Conservation (phyloP, 1,140 invertebrate genomes). For the Nephila pilipes region DNA sequence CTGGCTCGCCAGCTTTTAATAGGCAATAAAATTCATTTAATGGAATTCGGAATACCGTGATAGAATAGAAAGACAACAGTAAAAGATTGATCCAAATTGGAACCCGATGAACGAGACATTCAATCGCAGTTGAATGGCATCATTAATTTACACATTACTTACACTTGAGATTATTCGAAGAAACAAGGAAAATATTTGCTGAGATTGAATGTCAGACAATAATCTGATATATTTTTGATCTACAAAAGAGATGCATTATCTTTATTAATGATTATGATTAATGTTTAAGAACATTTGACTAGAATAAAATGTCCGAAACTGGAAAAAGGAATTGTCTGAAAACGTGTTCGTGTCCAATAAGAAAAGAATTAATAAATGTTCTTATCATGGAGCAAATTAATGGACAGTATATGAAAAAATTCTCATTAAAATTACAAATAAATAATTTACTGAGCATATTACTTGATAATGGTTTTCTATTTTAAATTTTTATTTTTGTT, state of each 20-base stretch:
- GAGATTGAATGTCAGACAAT: neutral
- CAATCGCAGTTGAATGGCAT: conserved; percentile 20
- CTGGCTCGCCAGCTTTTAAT: neutral
- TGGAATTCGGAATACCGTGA: neutral
- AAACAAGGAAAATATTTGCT: neutral
- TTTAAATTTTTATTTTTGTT: too few relatives aligned
- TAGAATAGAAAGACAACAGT: neutral
- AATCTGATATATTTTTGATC: neutral
- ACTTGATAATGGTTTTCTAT: too few relatives aligned
- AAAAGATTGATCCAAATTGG: neutral
- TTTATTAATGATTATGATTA: too few relatives aligned
- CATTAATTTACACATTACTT: conserved; percentile 9
- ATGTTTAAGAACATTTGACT: too few relatives aligned
- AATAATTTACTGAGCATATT: too few relatives aligned
- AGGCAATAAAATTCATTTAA: neutral
- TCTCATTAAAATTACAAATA: too few relatives aligned
- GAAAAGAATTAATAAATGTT: too few relatives aligned
- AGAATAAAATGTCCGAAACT: too few relatives aligned
- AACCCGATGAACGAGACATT: neutral
- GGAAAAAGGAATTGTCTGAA: too few relatives aligned
- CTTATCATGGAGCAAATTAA: too few relatives aligned
- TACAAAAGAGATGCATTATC: neutral
- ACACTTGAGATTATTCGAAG: neutral
- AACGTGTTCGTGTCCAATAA: too few relatives aligned
- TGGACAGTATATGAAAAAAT: too few relatives aligned